phyloP scores from a whole-genome alignment of 2,888 invertebrate genomes.

The Nephrocerus scutellatus region DNA sequence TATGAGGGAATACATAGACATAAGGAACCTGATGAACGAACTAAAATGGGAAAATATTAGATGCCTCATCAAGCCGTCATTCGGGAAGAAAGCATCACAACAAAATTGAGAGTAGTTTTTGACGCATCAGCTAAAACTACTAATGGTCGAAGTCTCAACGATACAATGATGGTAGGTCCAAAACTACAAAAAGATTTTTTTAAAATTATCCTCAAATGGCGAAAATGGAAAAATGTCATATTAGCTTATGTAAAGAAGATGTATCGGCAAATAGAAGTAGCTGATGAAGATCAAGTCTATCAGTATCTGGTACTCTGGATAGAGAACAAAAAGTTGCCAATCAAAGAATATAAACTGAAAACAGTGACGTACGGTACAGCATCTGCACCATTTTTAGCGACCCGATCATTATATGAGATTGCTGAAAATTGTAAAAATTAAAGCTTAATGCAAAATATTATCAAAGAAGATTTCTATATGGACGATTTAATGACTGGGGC shows the following conservation, averaged over 20 bases:
- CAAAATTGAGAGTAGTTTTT: slow-evolving; percentile 18
- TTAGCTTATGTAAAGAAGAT: slow-evolving; percentile 32
- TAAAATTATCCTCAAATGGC: slow-evolving; percentile 18
- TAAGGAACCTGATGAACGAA: slow-evolving; percentile 7
- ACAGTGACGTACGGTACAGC: slow-evolving; percentile 27
- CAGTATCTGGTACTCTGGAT: slow-evolving; percentile 29
- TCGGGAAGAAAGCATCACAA: slow-evolving; percentile 9
- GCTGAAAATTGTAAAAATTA: slow-evolving; percentile 15
- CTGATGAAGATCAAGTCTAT: slow-evolving; percentile 20
- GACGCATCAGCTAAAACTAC: slow-evolving; percentile 20
- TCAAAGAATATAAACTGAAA: slow-evolving; percentile 22
- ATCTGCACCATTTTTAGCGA: slow-evolving; percentile 23
- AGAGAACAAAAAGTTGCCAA: slow-evolving; percentile 11
- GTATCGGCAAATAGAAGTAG: slow-evolving; percentile 29
- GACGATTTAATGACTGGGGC: slow-evolving; percentile 19
- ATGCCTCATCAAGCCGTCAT: slow-evolving; percentile 17
- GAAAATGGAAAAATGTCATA: slow-evolving; percentile 21
- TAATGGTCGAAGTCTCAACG: slow-evolving; percentile 26
- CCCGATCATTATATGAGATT: slow-evolving; percentile 17
- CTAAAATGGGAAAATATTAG: slow-evolving; percentile 12
- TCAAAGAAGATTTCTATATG: slow-evolving; percentile 20
- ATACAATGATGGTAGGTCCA: slow-evolving; percentile 27
- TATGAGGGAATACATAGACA: slow-evolving; percentile 14
- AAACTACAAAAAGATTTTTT: slow-evolving; percentile 26
- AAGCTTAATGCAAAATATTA: slow-evolving; percentile 15